Conservation (phyloP, 1,140 invertebrate species). For the Lordiphosa collinella region DNA sequence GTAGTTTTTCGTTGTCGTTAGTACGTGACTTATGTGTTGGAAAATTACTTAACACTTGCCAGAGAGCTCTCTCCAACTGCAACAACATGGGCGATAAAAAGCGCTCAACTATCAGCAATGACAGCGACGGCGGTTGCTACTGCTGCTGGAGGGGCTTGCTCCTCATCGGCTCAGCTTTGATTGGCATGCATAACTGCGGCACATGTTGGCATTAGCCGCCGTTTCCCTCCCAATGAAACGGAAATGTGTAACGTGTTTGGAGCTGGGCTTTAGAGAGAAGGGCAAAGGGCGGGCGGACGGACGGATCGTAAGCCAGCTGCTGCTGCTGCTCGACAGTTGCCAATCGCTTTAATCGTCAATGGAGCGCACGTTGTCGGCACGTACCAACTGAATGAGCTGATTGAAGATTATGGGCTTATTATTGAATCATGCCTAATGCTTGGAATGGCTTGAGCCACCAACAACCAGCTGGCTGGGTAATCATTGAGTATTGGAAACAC, state of each 20-base stretch:
- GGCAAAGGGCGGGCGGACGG: not conserved
- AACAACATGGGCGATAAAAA: conserved; percentile 20
- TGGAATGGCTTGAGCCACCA: not conserved
- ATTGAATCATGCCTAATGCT: not conserved
- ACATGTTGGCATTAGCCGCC: conserved; percentile 6
- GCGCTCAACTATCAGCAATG: conserved; percentile 39
- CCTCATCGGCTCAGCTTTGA: conserved; percentile 20
- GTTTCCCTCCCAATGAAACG: conserved; percentile 15
- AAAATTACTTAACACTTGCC: conserved; percentile 66
- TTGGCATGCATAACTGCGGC: not conserved
- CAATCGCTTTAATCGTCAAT: conserved; percentile 16
- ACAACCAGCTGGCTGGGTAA: too few relatives aligned
- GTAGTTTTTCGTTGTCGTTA: conserved; percentile 22
- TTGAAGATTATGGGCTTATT: too few relatives aligned
- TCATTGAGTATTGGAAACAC: too few relatives aligned
- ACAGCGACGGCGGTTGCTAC: not conserved
- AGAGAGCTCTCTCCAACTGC: not conserved
- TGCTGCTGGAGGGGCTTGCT: conserved; percentile 25
- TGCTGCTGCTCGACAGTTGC: conserved; percentile 10
- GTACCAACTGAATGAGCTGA: conserved; percentile 16
- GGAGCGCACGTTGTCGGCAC: conserved; percentile 37
- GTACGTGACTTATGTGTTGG: conserved; percentile 67
- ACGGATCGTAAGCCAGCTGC: conserved; percentile 14
- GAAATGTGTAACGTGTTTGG: conserved; percentile 66
- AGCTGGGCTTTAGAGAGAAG: not conserved